These are phyloP conservation scores for Thalassaphorura encarpata DNA, from an alignment of 1,140 invertebrate species.

Conservation along the genomic window DNA sequence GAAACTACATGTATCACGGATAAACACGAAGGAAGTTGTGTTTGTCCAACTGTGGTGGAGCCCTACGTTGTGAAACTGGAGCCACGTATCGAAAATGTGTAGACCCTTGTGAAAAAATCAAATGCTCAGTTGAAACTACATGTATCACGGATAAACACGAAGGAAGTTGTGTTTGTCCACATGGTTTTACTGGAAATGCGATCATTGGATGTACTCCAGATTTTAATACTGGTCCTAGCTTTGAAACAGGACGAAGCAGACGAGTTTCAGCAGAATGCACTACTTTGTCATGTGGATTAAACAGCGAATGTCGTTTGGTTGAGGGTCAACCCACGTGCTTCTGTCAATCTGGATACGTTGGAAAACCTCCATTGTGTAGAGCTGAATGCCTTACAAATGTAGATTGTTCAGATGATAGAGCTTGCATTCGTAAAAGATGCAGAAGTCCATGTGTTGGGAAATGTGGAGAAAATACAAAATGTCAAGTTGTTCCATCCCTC, in stretches of 20 bases:
- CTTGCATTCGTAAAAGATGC: constrained; percentile 67
- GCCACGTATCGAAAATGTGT: constrained; percentile 17
- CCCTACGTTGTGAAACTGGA: constrained; percentile 20
- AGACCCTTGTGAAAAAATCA: constrained; percentile 25
- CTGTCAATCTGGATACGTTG: constrained; percentile 49
- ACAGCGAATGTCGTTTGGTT: constrained; percentile 56
- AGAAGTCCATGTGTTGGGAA: constrained; percentile 52
- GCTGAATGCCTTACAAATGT: constrained; percentile 68
- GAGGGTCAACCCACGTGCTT: constrained; percentile 57
- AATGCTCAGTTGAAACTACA: constrained; percentile 34
- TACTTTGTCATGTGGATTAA: constrained; percentile 44
- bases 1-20: constrained; percentile 34
- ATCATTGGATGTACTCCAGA: constrained; percentile 33
- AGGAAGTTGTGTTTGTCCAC: constrained; percentile 34
- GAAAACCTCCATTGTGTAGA: constrained; percentile 59
- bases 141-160: constrained; percentile 35
- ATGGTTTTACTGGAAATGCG: constrained; percentile 36
- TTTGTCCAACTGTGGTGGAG: constrained; percentile 34
- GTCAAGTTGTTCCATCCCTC: constrained; percentile 4
- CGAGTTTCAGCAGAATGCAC: background rate
- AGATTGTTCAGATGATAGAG: constrained; percentile 64
- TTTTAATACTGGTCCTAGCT: background rate
- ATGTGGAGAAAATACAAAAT: constrained; percentile 13
- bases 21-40: constrained; percentile 35
- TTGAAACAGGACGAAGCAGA: background rate